A percentile compares a stretch with the other conserved stretches of the same genome.
Evolutionary conservation across 2,113 vertebrate species (phyloP).

Genomic region (Cochlearius cochlearius): DNA sequence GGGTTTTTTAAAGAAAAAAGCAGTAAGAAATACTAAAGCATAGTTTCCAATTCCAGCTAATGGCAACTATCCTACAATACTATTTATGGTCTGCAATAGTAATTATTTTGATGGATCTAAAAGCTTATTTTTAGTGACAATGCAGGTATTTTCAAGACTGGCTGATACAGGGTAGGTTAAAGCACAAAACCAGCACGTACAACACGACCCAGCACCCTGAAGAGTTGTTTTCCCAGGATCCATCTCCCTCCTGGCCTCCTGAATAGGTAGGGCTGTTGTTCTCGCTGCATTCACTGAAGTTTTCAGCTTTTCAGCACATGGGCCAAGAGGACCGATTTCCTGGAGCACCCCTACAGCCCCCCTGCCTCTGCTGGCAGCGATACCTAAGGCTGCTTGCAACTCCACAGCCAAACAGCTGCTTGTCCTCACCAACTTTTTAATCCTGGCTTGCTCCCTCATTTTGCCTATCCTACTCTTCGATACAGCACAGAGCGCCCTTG

Average conservation of each 20-base stretch:
- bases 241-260: background rate
- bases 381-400: accelerated
- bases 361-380: background rate
- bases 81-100: background rate
- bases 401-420: background rate
- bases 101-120: background rate
- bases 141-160: background rate
- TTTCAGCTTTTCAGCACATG: background rate
- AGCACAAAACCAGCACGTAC: background rate
- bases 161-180: background rate
- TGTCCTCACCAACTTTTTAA: background rate
- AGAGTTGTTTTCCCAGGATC: background rate
- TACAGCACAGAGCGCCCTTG: background rate
- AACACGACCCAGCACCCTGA: background rate
- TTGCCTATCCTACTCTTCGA: background rate
- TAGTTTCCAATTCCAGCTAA: background rate
- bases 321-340: background rate
- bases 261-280: background rate
- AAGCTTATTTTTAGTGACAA: background rate
- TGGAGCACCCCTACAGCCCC: background rate
- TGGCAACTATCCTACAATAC: background rate
- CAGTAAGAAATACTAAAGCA: background rate
- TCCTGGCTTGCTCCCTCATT: background rate
- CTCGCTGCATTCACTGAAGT: background rate
- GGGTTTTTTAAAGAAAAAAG: background rate